phyloP scores from a whole-genome alignment of 2,888 invertebrate species.

The Cerastis rubricosa region DNA sequence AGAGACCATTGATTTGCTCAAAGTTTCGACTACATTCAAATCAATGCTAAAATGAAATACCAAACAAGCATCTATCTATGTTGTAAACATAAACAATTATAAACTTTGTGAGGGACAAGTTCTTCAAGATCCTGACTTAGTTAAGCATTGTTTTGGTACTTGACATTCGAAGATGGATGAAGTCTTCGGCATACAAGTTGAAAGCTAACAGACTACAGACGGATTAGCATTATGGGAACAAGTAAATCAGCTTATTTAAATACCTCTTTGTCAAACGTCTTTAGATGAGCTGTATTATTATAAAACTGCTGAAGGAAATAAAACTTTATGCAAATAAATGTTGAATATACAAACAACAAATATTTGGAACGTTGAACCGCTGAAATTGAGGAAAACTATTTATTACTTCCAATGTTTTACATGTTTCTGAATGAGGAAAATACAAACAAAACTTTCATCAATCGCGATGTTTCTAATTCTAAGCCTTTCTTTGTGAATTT shows the following conservation, averaged over 20 bases:
- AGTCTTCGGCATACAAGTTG: constrained; percentile 7
- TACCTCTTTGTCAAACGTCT: neutral
- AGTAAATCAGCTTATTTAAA: constrained; percentile 25
- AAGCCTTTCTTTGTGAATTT: neutral
- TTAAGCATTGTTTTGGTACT: constrained; percentile 12
- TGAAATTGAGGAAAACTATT: neutral
- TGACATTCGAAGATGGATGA: constrained; percentile 18
- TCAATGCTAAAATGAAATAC: constrained; percentile 1
- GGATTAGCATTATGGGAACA: constrained; percentile 1
- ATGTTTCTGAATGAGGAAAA: neutral
- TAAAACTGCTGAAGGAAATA: neutral
- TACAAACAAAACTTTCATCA: neutral
- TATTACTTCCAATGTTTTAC: neutral
- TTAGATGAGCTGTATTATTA: constrained; percentile 21
- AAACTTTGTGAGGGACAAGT: constrained; percentile 20
- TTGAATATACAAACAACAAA: constrained; percentile 3
- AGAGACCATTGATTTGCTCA: neutral
- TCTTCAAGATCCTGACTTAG: neutral
- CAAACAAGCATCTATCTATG: neutral
- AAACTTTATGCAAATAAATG: constrained; percentile 23
- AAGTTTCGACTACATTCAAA: constrained; percentile 3
- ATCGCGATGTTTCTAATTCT: constrained; percentile 7
- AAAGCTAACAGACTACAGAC: constrained; percentile 16
- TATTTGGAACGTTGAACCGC: neutral
- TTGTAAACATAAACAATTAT: constrained; percentile 15